These are phyloP conservation scores for Andrena flavipes DNA, from an alignment of 2,888 invertebrate genomes.

Conservation along the genomic window DNA sequence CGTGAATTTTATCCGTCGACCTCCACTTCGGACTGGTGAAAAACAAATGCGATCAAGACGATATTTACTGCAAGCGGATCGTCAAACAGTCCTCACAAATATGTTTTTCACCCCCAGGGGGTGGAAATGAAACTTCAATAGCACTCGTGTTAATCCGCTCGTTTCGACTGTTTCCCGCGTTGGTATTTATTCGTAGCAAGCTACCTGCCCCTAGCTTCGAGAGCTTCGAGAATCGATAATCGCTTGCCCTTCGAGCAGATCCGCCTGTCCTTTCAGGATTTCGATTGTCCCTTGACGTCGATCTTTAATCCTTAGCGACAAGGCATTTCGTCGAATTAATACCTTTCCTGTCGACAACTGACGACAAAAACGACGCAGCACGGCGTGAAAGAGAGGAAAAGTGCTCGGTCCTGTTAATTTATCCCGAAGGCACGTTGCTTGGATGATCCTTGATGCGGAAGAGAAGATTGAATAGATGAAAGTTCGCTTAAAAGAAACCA, in stretches of 20 bases:
- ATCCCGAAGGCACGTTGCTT: not conserved
- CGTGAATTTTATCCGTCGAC: constrained; percentile 16
- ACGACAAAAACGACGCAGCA: not conserved
- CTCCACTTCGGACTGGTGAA: not conserved
- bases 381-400: not conserved
- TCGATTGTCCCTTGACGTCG: not conserved
- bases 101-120: constrained; percentile 10
- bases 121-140: constrained; percentile 26
- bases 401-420: not conserved
- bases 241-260: not conserved
- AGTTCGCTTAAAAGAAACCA: not conserved
- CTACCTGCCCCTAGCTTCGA: not conserved
- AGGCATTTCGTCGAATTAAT: not conserved
- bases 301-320: constrained; percentile 18
- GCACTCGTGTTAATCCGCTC: constrained; percentile 14
- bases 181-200: not conserved
- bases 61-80: constrained; percentile 36
- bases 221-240: constrained; percentile 7
- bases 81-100: constrained; percentile 24
- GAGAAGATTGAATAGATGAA: not conserved
- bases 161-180: not conserved
- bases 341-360: not conserved
- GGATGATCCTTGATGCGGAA: not conserved
- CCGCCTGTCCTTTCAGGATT: not conserved
- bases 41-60: constrained; percentile 29